Percentiles rank a stretch among this genome's conserved stretches.
Conservation (phyloP, 2,113 vertebrate species). For the Paramisgurnus dabryanus region DNA sequence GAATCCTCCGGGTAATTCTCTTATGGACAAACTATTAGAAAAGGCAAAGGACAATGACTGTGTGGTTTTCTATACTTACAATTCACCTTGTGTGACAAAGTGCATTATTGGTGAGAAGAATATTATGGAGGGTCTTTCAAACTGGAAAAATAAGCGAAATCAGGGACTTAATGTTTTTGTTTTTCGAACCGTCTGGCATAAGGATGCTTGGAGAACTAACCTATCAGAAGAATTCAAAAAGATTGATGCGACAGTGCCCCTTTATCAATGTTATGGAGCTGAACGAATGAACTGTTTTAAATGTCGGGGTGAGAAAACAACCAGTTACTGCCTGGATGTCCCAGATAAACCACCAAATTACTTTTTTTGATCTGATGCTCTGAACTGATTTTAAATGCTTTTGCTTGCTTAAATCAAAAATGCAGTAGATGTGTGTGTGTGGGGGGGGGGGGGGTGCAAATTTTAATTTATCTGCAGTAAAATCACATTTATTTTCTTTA, state of each 20-base stretch:
- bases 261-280: too few relatives aligned
- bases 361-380: too few relatives aligned
- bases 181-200: not conserved
- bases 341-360: too few relatives aligned
- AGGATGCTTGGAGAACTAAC: not conserved
- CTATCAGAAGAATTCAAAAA: not conserved
- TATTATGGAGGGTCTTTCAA: not conserved
- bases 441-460: too few relatives aligned
- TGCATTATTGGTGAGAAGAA: not conserved
- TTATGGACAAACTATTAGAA: not conserved
- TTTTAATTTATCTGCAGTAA: too few relatives aligned
- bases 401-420: too few relatives aligned
- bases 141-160: not conserved
- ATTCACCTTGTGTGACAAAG: not conserved
- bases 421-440: too few relatives aligned
- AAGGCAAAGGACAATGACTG: not conserved
- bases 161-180: not conserved
- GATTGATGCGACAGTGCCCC: not conserved
- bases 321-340: too few relatives aligned
- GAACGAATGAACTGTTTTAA: too few relatives aligned
- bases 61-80: not conserved
- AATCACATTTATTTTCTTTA: too few relatives aligned
- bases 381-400: too few relatives aligned
- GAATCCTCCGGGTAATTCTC: not conserved
- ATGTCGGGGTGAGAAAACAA: too few relatives aligned